A percentile compares a stretch with the other conserved stretches of the same genome.
phyloP scores from a whole-genome alignment of 64 coral and sea anemone genomes.

The Stichodactyla mertensii region DNA sequence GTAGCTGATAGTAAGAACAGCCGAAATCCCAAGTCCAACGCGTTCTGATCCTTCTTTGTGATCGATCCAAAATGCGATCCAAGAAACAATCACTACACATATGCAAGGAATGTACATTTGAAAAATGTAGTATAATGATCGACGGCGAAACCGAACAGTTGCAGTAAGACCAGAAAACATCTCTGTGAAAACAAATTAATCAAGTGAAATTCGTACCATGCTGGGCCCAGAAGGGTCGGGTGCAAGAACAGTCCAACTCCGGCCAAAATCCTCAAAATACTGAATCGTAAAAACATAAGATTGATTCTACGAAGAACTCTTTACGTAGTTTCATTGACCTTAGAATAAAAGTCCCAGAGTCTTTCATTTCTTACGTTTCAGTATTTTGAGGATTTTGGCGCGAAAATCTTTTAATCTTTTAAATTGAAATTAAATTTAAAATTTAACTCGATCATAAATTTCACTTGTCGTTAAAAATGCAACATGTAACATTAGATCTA shows the following conservation, averaged over 20 bases:
- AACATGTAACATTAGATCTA: no score
- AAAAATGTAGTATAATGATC: constrained; percentile 77
- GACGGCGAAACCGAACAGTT: constrained; percentile 64
- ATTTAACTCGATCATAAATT: no score
- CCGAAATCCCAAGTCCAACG: constrained; percentile 68
- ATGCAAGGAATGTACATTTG: constrained; percentile 82
- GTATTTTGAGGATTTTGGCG: no score
- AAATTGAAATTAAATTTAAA: no score
- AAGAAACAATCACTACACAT: constrained; percentile 71
- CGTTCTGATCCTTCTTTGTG: constrained; percentile 64
- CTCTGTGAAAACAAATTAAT: constrained; percentile 12
- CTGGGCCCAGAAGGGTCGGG: no score
- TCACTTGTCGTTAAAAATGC: no score
- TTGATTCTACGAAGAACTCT: no score
- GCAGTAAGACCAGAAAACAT: constrained; percentile 78
- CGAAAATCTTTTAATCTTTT: no score
- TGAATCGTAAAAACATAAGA: neutral
- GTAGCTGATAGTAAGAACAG: constrained; percentile 76
- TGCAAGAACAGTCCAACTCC: no score
- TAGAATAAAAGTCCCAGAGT: no score
- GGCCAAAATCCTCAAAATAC: no score
- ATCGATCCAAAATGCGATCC: constrained; percentile 86
- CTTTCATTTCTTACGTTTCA: neutral
- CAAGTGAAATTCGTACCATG: neutral
- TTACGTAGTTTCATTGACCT: no score